Evolutionary conservation across 1,140 invertebrate species (phyloP).

Genomic region (Drosophila guanche): DNA sequence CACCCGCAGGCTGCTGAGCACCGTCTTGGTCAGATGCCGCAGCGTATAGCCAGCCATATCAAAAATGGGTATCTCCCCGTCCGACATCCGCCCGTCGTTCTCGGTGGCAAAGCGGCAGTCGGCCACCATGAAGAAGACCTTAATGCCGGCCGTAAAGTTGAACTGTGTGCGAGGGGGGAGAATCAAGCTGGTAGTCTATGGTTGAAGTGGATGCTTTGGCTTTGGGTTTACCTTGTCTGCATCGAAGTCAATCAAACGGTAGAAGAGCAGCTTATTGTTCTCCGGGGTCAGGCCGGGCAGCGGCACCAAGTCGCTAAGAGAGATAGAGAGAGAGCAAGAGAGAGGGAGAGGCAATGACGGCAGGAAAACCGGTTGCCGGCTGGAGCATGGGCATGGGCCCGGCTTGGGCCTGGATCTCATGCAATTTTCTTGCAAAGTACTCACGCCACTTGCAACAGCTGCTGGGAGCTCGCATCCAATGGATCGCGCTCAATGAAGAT

Average conservation of each 20-base stretch:
- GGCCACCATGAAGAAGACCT: constrained; percentile 88
- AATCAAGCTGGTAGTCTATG: neutral
- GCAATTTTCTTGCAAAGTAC: constrained; percentile 30
- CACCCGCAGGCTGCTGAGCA: constrained; percentile 86
- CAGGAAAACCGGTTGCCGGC: constrained; percentile 20
- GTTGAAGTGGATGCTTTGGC: neutral
- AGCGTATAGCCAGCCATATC: constrained; percentile 87
- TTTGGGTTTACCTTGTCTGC: constrained; percentile 84
- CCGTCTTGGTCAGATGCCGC: constrained; percentile 87
- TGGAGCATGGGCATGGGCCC: no score
- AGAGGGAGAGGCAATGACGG: constrained; percentile 57
- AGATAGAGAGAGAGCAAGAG: constrained; percentile 5
- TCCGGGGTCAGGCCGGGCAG: constrained; percentile 85
- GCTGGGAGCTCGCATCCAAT: constrained; percentile 84
- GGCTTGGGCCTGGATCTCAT: neutral
- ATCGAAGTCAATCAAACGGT: constrained; percentile 86
- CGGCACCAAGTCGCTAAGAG: constrained; percentile 84
- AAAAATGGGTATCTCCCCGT: constrained; percentile 89
- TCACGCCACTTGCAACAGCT: constrained; percentile 86
- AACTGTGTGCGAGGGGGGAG: constrained; percentile 83
- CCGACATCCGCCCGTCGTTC: constrained; percentile 71
- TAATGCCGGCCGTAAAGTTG: constrained; percentile 87
- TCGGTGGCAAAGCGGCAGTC: constrained; percentile 86
- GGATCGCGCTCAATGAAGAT: constrained; percentile 88
- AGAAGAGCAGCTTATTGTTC: constrained; percentile 86